Evolutionary conservation across 2,888 invertebrate species (phyloP), one percentile per base, ranked within the genome.

Genomic region (Ditula angustiorana): DNA sequence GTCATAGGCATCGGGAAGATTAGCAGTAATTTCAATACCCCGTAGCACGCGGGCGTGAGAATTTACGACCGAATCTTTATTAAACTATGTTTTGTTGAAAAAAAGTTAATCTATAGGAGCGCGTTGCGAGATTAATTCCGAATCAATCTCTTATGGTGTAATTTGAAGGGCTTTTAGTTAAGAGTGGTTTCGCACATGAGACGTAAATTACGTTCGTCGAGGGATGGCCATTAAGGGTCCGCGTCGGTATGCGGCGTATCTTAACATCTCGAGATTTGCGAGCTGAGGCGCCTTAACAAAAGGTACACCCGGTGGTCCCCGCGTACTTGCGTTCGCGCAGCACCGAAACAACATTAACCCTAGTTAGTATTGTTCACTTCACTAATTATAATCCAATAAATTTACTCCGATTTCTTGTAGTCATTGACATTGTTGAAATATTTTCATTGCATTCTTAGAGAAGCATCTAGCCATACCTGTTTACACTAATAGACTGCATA

Each of bases 81-180:
- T 70, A 72, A 64, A 41, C 68, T 66, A 60, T 52, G 56, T 61
- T 67, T 64, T 33, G 61, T 70, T 71, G 78, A 76, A 81, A 80
- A n/a, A 74, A 67, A 74, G 77, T 80, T 79, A 80, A 80, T 82
- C 79, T 78, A 67, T 69, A 74, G 75, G 73, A 79, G 79, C 79
- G 77, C 79, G 78, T 76, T 75, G 78, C 74, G 74, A 87, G 87
- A 90, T 90, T 90, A 87, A 88, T 90, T 86, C 87, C 76, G 78
- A 90, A 90, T 91, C 89, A 89, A 91, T 91, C 85, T 82, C 79
- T 87, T 86, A 86, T 83, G 79, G 80, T 88, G 85, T 88, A 89
- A 91, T 91, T 91, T 91, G 88, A 84, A 80, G 80, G 83, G 89
- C 88, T 91, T 90, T 91, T 90, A 90, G 90, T 88, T 86, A 87